Evolutionary conservation across 2,888 invertebrate genomes (phyloP), one percentile per base, ranked within the genome.

Genomic region (Drosophila picticornis): DNA sequence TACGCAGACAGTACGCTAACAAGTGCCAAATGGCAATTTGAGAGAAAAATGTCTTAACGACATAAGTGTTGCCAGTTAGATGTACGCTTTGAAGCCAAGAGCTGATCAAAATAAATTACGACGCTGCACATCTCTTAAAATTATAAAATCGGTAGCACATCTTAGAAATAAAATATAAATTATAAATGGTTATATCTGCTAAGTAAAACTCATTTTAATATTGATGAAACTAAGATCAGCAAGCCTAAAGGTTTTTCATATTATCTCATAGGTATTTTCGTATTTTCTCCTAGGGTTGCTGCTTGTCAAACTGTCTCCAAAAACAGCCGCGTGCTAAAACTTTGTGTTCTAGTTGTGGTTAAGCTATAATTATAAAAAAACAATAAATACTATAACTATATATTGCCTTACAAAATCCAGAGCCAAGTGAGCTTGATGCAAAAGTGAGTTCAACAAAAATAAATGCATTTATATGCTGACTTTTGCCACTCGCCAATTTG

Each of bases 1-100:
- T 84, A 77, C 84, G 83, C 75, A 72, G 70, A 48, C 52, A 32
- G 9, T 7, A n/a, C 36, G 29, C 52, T 51, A 56, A 46, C 68
- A 38, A 40, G 46, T 48, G 46, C 31, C 52, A 58, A 69, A 58
- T 68, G 46, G 46, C 67, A 63, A 46, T 56, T 43, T 40, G 34
- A 64, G 25, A 13, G 64, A 38, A 31, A 62, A 57, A 56, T n/a
- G 1, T 31, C 4, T 2, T 48, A 9, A 34, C 36, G 25, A 27
- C n/a, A 34, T 27, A 34, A 27, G 4, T 10, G 34, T 53, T 25
- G 19, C 34, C 40, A 40, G 40, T 19, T 38, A 16, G 34, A 2
- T 38, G 34, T 13, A 10, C 10, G 32, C 3, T 32, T 32, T 32
- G 16, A 36, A 38, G 11, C 11, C 7, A 25, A 25, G 10, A 11